These are phyloP conservation scores for Spinus olivaceus DNA, from an alignment of 2,797 vertebrate genomes.

Conservation along the genomic window DNA sequence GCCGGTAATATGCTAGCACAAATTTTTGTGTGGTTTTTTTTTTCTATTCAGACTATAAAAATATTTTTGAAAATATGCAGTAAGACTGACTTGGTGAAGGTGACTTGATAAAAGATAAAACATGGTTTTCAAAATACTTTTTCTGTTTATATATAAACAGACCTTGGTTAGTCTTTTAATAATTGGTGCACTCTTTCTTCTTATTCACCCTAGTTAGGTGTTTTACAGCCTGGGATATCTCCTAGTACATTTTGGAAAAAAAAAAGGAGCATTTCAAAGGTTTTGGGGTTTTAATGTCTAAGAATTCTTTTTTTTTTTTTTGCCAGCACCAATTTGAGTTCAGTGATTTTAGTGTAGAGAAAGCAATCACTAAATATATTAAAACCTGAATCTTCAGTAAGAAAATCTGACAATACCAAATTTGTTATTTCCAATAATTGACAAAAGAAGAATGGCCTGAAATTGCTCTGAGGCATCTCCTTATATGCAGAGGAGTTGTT, in stretches of 20 bases:
- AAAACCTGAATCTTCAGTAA: background rate
- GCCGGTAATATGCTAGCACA: background rate
- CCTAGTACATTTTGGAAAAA: background rate
- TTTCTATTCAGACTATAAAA: background rate
- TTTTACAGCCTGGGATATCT: background rate
- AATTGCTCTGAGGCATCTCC: background rate
- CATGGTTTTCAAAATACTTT: background rate
- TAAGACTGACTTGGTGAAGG: background rate
- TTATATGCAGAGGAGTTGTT: background rate
- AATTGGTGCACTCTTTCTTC: background rate
- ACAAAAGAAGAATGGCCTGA: background rate
- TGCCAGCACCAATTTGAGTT: background rate
- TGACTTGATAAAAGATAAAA: background rate
- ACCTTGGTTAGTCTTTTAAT: background rate
- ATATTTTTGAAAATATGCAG: background rate
- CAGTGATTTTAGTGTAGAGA: background rate
- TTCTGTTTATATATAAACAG: background rate
- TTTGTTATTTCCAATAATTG: background rate
- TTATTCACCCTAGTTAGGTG: background rate
- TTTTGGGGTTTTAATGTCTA: background rate
- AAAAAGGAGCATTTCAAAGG: background rate
- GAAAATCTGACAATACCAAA: background rate
- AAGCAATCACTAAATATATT: background rate
- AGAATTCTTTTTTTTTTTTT: background rate
- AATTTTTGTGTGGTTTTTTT: background rate